phyloP scores from a whole-genome alignment of 2,888 invertebrate species.

The Tromatobia lineatoria region DNA sequence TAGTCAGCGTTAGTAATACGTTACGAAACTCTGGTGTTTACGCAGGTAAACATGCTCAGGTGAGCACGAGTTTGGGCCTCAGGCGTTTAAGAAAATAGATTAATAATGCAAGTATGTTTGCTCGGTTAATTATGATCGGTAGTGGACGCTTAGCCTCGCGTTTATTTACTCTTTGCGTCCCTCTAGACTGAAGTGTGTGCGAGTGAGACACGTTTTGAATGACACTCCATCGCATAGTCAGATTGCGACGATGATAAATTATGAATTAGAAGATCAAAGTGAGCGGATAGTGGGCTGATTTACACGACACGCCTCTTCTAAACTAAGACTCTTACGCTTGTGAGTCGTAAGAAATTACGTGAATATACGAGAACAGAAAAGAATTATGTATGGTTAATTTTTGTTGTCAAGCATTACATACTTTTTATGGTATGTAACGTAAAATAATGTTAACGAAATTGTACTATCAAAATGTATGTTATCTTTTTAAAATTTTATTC shows the following conservation, averaged over 20 bases:
- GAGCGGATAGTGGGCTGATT: slow-evolving; percentile 53
- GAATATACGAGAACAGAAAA: slow-evolving; percentile 4
- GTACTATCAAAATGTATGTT: too few species aligned
- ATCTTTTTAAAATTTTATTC: too few species aligned
- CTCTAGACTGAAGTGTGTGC: background rate
- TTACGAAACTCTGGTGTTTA: slow-evolving; percentile 60
- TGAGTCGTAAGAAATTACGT: slow-evolving; percentile 17
- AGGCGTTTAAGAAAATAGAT: slow-evolving; percentile 58
- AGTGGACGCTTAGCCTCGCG: slow-evolving; percentile 53
- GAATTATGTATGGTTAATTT: background rate
- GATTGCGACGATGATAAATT: slow-evolving; percentile 66
- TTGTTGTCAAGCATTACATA: too few species aligned
- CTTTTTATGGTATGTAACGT: too few species aligned
- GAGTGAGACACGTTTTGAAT: slow-evolving; percentile 41
- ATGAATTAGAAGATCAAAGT: slow-evolving; percentile 64
- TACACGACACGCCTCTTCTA: slow-evolving; percentile 43
- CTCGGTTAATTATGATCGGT: slow-evolving; percentile 65
- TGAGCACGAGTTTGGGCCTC: slow-evolving; percentile 34
- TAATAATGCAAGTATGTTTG: slow-evolving; percentile 66
- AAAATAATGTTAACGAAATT: too few species aligned
- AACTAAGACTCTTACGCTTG: background rate
- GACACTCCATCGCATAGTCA: slow-evolving; percentile 70
- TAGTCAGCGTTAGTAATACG: slow-evolving; percentile 2
- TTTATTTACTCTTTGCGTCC: slow-evolving; percentile 43
- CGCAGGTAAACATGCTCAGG: slow-evolving; percentile 59